phyloP scores from a whole-genome alignment of 2,113 vertebrate species.

The Xenopus tropicalis region DNA sequence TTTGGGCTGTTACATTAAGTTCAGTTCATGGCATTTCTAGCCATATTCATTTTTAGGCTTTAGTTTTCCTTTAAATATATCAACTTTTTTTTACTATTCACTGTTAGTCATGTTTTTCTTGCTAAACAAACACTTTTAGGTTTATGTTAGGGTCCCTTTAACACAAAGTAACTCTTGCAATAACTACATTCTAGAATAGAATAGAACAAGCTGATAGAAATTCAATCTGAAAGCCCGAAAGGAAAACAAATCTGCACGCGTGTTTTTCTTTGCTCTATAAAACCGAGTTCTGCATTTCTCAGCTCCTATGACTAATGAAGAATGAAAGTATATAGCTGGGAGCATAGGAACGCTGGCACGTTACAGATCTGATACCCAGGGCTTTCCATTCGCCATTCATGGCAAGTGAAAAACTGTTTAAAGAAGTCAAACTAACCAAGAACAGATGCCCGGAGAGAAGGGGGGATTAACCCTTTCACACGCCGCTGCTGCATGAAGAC shows the following conservation, averaged over 20 bases:
- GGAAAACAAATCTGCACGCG: too few species aligned
- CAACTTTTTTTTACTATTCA: too few species aligned
- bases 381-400: slow-evolving; percentile 6
- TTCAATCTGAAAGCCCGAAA: neutral
- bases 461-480: slow-evolving; percentile 1
- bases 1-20: too few species aligned
- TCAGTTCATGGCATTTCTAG: too few species aligned
- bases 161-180: neutral
- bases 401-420: neutral
- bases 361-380: neutral
- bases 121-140: too few species aligned
- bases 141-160: too few species aligned
- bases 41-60: too few species aligned
- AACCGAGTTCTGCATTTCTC: slow-evolving; percentile 1
- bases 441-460: slow-evolving; percentile 22
- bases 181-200: neutral
- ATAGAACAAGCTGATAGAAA: neutral
- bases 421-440: slow-evolving; percentile 10
- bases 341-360: neutral
- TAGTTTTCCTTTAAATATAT: too few species aligned
- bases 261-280: neutral
- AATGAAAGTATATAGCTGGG: slow-evolving; percentile 20
- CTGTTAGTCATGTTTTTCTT: too few species aligned
- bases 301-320: slow-evolving; percentile 10
- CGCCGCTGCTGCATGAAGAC: neutral